Percentiles rank a stretch among this genome's conserved stretches.
Conservation (phyloP, 1,140 invertebrate genomes). For the Drosophila subobscura region DNA sequence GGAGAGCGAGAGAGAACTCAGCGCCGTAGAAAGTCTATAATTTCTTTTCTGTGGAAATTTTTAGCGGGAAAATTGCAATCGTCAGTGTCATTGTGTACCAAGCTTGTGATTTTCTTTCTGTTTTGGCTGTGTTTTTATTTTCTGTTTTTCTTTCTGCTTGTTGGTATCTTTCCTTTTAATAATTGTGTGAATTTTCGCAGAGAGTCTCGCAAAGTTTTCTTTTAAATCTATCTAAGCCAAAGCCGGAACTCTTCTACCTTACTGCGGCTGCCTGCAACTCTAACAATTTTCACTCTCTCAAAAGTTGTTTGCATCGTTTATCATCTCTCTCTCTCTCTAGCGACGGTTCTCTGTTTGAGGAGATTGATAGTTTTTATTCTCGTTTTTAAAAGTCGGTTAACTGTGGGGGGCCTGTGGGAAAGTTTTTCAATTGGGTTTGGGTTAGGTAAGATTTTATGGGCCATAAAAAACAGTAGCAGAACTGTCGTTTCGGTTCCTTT, state of each 20-base stretch:
- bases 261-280: slow-evolving; percentile 13
- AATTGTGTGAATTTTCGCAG: slow-evolving; percentile 55
- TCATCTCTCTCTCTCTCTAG: slow-evolving; percentile 19
- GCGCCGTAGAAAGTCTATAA: slow-evolving; percentile 64
- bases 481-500: slow-evolving; percentile 1
- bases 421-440: slow-evolving; percentile 43
- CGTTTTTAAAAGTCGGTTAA: slow-evolving; percentile 18
- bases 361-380: slow-evolving; percentile 43
- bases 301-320: slow-evolving; percentile 36
- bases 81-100: slow-evolving; percentile 63
- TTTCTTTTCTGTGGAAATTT: slow-evolving; percentile 69
- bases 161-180: slow-evolving; percentile 36
- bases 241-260: slow-evolving; percentile 65
- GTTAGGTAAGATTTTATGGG: slow-evolving; percentile 37
- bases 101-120: slow-evolving; percentile 21
- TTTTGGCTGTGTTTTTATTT: slow-evolving; percentile 30
- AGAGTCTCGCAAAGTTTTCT: slow-evolving; percentile 37
- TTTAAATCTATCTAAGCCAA: slow-evolving; percentile 25
- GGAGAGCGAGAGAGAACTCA: slow-evolving; percentile 25
- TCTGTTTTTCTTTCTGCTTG: slow-evolving; percentile 17
- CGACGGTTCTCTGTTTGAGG: not conserved
- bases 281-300: slow-evolving; percentile 39
- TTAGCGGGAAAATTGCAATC: slow-evolving; percentile 52
- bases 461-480: slow-evolving; percentile 33
- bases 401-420: slow-evolving; percentile 46